Evolutionary conservation across 2,113 vertebrate species (phyloP).

Genomic region (Oryzias celebensis): DNA sequence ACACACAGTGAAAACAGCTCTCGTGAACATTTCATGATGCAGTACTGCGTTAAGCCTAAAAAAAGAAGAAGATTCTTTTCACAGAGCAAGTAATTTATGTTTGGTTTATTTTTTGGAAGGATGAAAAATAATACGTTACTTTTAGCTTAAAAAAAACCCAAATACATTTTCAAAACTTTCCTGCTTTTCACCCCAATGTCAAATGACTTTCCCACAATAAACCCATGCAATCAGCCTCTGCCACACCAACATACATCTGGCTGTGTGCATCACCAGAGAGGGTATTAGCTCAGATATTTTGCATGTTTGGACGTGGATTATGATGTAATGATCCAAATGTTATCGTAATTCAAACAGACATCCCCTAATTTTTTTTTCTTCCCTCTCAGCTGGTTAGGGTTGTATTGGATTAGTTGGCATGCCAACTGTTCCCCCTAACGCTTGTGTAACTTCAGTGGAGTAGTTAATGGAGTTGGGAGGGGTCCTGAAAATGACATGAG

Average conservation of each 20-base stretch:
- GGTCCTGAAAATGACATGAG: constrained; percentile 25
- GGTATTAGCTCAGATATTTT: constrained; percentile 57
- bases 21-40: too few species aligned
- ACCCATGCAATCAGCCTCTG: constrained; percentile 5
- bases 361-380: constrained; percentile 46
- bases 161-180: too few species aligned
- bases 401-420: constrained; percentile 68
- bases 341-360: constrained; percentile 71
- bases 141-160: too few species aligned
- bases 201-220: constrained; percentile 5
- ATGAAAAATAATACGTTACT: too few species aligned
- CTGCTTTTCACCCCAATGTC: constrained; percentile 8
- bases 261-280: constrained; percentile 30
- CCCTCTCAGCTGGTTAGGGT: constrained; percentile 45
- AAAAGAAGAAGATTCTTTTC: too few species aligned
- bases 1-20: too few species aligned
- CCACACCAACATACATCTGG: constrained; percentile 37
- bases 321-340: constrained; percentile 71
- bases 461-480: constrained; percentile 49
- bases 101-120: too few species aligned
- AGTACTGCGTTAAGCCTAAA: too few species aligned
- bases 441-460: constrained; percentile 71
- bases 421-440: constrained; percentile 67
- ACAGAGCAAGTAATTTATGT: too few species aligned
- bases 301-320: constrained; percentile 50